Base-by-base conservation (phyloP, 1,140 invertebrate species). In the Pomacea maculata region DNA sequence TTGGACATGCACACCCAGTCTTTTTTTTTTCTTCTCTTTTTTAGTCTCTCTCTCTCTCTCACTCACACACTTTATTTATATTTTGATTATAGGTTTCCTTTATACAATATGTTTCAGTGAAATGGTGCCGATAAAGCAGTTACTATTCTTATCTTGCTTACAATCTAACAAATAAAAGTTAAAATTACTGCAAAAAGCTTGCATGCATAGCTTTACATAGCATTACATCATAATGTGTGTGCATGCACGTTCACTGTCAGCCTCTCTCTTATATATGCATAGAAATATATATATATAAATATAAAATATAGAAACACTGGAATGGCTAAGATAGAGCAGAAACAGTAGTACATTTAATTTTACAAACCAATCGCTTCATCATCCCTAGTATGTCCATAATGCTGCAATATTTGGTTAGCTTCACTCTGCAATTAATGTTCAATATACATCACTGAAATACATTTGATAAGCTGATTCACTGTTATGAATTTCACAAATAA, bases 371-470 rank as follows among this genome's bases (percentile, higher is more conserved):
- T 76, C 17, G 64, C 76, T 55, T 34, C 57, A 81, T 73, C 54
- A 63, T 80, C 70, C 15, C 78, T 72, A 17, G 76, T 71, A 61
- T 84, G 81, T 77, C 84, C 85, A 86, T 85, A 86, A 21, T 78
- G 85, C 19, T 84, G 77, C 67, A 87, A 64, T 15, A 87, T 79
- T 74, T 87, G 82, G 61, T 87, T 84, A 45, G 81, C 83, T 84
- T 89, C 88, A 84, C 85, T 85, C 86, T 88, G 80, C 71, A 87
- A 86, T 34, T 10, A 25, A 17, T 65, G 80, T 11, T 9, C 55
- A 81, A 64, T 77, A 80, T 45, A 45, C 34, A 45, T 45, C 34
- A 71, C n/a, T 61, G 45, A 80, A 74, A 73, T 14, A 78, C 72
- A 21, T 45, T 10, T 17, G 21, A 70, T 21, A 82, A 55, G 21